phyloP scores from a whole-genome alignment of 2,888 invertebrate species.

The Therioaphis trifolii region DNA sequence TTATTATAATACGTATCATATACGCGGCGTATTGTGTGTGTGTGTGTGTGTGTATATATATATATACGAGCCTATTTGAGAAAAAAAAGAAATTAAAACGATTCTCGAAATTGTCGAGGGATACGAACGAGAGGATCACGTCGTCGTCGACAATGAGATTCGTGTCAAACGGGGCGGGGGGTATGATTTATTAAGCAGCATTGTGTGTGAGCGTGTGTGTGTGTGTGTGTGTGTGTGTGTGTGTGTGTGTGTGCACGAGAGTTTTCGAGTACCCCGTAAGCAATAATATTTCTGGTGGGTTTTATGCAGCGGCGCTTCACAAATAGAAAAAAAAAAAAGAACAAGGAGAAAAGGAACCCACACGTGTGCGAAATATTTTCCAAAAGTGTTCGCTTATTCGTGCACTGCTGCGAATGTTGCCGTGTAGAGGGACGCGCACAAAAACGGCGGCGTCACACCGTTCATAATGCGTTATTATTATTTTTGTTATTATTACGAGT shows the following conservation, averaged over 20 bases:
- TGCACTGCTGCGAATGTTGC: too few species aligned
- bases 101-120: conserved; percentile 17
- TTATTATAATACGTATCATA: not conserved
- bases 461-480: not conserved
- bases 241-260: not conserved
- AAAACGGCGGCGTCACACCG: not conserved
- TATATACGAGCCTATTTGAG: too few species aligned
- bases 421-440: not conserved
- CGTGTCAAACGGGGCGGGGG: conserved; percentile 43
- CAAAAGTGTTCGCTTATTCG: not conserved
- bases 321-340: not conserved
- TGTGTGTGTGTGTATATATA: not conserved
- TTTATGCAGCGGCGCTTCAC: not conserved
- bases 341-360: too few species aligned
- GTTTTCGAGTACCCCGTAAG: too few species aligned
- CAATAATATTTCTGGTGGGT: not conserved
- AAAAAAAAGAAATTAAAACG: conserved; percentile 29
- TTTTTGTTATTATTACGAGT: too few species aligned
- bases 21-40: not conserved
- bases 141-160: conserved; percentile 48
- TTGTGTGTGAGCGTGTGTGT: not conserved
- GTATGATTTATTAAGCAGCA: conserved; percentile 29
- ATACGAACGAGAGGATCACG: not conserved
- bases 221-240: not conserved
- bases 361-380: not conserved